Conservation (phyloP, 2,888 invertebrate species). For the Dione vanillae region DNA sequence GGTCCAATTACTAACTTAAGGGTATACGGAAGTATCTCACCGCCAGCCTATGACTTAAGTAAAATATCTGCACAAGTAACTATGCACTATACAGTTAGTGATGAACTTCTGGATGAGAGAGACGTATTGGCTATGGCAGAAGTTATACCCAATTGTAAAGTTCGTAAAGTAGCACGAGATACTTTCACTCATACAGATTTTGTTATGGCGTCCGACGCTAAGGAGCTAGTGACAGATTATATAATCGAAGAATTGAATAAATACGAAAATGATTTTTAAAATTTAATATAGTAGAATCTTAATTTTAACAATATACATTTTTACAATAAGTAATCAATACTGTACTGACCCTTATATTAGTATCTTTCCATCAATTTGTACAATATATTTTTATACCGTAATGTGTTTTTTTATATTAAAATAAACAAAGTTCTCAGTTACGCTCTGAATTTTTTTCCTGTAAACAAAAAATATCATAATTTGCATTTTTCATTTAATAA, state of each 20-base stretch:
- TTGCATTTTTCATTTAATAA: too few relatives aligned
- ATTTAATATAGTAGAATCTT: background rate
- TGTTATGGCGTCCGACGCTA: conserved; percentile 44
- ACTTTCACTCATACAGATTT: conserved; percentile 50
- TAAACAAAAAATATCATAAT: too few relatives aligned
- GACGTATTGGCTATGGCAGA: conserved; percentile 51
- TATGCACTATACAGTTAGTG: conserved; percentile 50
- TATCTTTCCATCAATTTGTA: background rate
- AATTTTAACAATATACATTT: background rate
- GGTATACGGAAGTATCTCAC: conserved; percentile 43
- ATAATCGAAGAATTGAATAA: conserved; percentile 46
- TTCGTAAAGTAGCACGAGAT: conserved; percentile 46
- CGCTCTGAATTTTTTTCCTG: background rate
- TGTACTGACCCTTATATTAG: background rate
- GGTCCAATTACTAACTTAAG: conserved; percentile 45
- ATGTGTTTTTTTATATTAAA: background rate
- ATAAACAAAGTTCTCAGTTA: too few relatives aligned
- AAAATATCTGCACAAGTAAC: conserved; percentile 46
- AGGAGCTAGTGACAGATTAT: conserved; percentile 46
- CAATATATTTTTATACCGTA: background rate
- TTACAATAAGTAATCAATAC: background rate
- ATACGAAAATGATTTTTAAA: conserved; percentile 29
- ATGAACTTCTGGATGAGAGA: conserved; percentile 47
- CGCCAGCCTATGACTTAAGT: conserved; percentile 49
- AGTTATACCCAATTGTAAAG: conserved; percentile 46